A percentile compares a stretch with the other conserved stretches of the same genome.
These are phyloP conservation scores for Mustelus asterias DNA, from an alignment of 2,113 vertebrate genomes.

Conservation along the genomic window DNA sequence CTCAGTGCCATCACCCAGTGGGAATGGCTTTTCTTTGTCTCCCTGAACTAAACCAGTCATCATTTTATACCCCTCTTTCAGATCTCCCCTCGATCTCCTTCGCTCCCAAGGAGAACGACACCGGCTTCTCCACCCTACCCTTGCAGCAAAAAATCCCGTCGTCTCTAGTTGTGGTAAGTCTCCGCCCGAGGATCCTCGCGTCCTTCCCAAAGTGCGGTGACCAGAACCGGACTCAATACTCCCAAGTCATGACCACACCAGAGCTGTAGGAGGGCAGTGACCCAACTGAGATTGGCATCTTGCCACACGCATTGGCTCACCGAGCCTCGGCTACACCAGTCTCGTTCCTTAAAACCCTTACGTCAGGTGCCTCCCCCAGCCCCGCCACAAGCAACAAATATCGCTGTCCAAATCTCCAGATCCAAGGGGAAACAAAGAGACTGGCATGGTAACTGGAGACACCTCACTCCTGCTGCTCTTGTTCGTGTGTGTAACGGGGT, in stretches of 20 bases:
- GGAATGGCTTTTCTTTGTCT: background rate
- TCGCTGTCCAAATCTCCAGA: background rate
- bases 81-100: background rate
- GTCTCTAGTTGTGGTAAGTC: background rate
- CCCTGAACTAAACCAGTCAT: background rate
- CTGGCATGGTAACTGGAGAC: background rate
- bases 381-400: too few species aligned
- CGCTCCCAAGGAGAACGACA: background rate
- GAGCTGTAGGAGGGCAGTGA: background rate
- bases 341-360: background rate
- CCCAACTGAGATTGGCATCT: background rate
- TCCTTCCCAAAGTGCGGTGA: background rate
- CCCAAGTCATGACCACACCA: background rate
- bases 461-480: background rate
- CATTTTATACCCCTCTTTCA: background rate
- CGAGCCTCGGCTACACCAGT: background rate
- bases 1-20: too few species aligned
- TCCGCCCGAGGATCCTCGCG: too few species aligned
- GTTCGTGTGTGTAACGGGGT: background rate
- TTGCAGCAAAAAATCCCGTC: background rate
- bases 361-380: too few species aligned
- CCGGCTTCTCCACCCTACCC: too few species aligned
- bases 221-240: background rate
- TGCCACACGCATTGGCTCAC: background rate
- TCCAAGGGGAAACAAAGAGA: background rate